Base-by-base conservation (phyloP, 2,888 invertebrate genomes). In the Melikaiella ostensackeni region DNA sequence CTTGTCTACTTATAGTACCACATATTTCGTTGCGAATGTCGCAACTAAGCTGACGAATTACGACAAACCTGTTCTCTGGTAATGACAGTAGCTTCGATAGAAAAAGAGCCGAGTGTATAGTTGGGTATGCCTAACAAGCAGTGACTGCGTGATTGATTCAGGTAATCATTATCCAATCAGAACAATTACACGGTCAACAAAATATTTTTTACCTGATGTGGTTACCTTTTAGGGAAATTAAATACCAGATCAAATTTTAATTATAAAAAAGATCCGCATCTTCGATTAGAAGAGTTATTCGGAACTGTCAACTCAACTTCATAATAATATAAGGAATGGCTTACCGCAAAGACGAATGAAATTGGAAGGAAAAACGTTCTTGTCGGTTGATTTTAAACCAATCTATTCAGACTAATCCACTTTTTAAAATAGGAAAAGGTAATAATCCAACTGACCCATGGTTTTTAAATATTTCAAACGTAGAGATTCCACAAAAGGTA, bases 121-220 rank as follows among this genome's bases (percentile, higher is more conserved):
- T 27, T 59, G 50, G 70, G 30, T 30, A 30, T 50, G 57, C 57
- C 50, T 70, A 70, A 70, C 50, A 70, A 50, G 70, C 70, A 70
- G 50, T 46, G 70, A 50, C 50, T 70, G 70, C 30, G 50, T 55
- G 70, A 50, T 70, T 70, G 70, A 70, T 70, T 70, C 70, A 70
- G 70, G 70, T 70, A 50, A 46, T 70, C 70, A 70, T 70, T 70
- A 70, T 70, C 70, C 70, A 70, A 70, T 70, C 70, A 70, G 70
- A 70, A 50, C 46, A 70, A 70, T 70, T 70, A 70, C 50, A 70
- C 21, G 70, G 30, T 50, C 46, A 70, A 50, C 33, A 33, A 70
- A 70, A 70, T 21, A 9, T 50, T 59, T 59, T 59, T 59, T 59
- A 59, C 59, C 59, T 59, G 24, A 16, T 1, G 24, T 57, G 24